Base-by-base conservation (phyloP, 2,888 invertebrate species). In the Pristionchus mayeri region DNA sequence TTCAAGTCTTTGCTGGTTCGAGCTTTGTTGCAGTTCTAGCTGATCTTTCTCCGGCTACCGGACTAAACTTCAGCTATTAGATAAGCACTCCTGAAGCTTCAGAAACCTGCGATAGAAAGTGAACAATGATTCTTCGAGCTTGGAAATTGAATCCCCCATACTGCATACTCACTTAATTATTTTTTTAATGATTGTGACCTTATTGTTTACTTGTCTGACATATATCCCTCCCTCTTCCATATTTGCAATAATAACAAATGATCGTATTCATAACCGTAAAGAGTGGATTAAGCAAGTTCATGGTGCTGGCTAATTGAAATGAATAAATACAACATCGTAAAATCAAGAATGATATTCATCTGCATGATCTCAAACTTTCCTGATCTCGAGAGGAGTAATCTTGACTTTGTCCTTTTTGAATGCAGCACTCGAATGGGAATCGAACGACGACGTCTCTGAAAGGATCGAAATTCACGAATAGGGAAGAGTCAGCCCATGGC, bases 51-150 rank as follows among this genome's bases (percentile, higher is more conserved):
- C 6, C 40, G 27, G 18, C 16, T 67, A 21, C 34, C n/a, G 34
- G 18, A 18, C 21, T 44, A 44, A 13, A 44, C 6, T 44, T 67
- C 67, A 67, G 37, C 34, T n/a, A 37, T 18, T 13, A 37, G 67
- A 67, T 21, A n/a, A 60, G 34, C 67, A 18, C 37, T 21, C n/a
- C 9, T 21, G 37, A 67, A 67, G 67, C 67, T 67, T 34, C 67
- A 21, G 67, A 2, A 67, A 67, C 67, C 67, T 21, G 37, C 67
- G 21, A 40, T 67, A 67, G 67, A 67, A 67, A 67, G 1, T 67
- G 67, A 67, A 67, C 63, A 30, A 67, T n/a, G 67, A 67, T 67
- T 67, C 67, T 67, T 18, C 67, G 67, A 67, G 67, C 67, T 67
- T 67, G 67, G 67, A 67, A 67, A 67, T 67, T n/a, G 34, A 67